These are phyloP conservation scores for Malacosoma neustria DNA, from an alignment of 2,888 invertebrate species.

Conservation along the genomic window DNA sequence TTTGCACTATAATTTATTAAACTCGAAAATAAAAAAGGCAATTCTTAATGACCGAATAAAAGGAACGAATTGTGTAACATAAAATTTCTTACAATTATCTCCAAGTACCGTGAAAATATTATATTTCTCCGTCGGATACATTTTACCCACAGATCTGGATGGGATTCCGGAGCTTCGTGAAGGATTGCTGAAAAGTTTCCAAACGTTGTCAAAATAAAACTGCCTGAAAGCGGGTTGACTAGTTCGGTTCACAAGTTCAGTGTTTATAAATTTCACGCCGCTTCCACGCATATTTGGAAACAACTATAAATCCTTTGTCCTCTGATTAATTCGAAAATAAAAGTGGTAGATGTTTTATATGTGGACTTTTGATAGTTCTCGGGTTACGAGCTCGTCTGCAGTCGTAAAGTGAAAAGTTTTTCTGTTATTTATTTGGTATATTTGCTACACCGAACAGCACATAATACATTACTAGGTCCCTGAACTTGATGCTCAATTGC, in stretches of 20 bases:
- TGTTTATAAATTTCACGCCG: conserved; percentile 39
- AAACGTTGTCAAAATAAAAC: conserved; percentile 28
- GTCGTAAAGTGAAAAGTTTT: conserved; percentile 10
- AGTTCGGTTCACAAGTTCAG: conserved; percentile 23
- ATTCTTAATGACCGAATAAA: not conserved
- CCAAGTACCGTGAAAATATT: conserved; percentile 26
- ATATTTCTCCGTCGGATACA: conserved; percentile 25
- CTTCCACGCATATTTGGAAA: conserved; percentile 15
- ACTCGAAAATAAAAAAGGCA: not conserved
- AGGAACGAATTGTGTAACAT: conserved; percentile 9
- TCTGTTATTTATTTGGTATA: conserved; percentile 19
- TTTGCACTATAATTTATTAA: not conserved
- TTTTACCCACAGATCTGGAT: conserved; percentile 31
- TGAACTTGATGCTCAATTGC: conserved; percentile 42
- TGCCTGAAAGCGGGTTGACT: conserved; percentile 22
- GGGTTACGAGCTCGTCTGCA: conserved; percentile 1
- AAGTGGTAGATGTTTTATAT: not conserved
- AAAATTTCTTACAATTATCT: conserved; percentile 24
- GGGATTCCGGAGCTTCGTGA: conserved; percentile 19
- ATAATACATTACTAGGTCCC: conserved; percentile 39
- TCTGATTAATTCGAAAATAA: not conserved
- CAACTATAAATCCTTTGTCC: conserved; percentile 8
- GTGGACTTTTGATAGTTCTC: not conserved
- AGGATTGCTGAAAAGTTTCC: conserved; percentile 31
- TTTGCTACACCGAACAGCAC: conserved; percentile 37